A percentile compares a stretch with the other conserved stretches of the same genome.
Conservation (phyloP, 2,797 vertebrate species). For the Rhynchotus rufescens region DNA sequence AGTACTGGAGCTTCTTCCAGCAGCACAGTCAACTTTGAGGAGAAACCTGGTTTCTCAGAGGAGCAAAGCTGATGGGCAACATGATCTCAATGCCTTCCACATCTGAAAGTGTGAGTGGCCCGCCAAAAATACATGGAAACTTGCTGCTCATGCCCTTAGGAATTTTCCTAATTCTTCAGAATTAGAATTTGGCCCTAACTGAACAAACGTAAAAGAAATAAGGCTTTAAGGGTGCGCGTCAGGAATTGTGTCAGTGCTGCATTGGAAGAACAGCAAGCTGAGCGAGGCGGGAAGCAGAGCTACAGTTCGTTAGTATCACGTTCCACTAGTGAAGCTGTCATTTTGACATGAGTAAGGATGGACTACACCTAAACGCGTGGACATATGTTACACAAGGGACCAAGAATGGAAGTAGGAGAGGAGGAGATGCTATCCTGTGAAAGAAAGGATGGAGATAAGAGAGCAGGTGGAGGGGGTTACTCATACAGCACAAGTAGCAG, state of each 20-base stretch:
- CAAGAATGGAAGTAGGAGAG: neutral
- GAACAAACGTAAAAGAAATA: neutral
- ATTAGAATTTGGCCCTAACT: neutral
- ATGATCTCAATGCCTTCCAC: accelerated
- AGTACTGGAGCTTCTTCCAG: neutral
- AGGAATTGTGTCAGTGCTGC: neutral
- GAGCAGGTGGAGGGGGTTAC: neutral
- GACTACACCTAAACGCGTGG: neutral
- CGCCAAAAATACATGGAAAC: neutral
- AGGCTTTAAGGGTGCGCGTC: neutral
- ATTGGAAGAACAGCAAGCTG: neutral
- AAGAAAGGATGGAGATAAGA: neutral
- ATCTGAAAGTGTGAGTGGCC: accelerated
- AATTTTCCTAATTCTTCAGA: neutral
- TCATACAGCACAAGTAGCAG: neutral
- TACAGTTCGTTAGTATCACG: neutral
- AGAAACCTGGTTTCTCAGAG: neutral
- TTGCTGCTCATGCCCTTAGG: neutral
- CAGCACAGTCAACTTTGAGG: neutral
- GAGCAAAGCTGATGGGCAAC: neutral
- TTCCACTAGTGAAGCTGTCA: neutral
- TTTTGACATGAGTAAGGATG: neutral
- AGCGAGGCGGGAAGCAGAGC: neutral
- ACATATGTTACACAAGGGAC: neutral
- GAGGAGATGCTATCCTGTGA: neutral